Conservation (phyloP, 2,113 vertebrate species). For the Pluvianellus socialis region DNA sequence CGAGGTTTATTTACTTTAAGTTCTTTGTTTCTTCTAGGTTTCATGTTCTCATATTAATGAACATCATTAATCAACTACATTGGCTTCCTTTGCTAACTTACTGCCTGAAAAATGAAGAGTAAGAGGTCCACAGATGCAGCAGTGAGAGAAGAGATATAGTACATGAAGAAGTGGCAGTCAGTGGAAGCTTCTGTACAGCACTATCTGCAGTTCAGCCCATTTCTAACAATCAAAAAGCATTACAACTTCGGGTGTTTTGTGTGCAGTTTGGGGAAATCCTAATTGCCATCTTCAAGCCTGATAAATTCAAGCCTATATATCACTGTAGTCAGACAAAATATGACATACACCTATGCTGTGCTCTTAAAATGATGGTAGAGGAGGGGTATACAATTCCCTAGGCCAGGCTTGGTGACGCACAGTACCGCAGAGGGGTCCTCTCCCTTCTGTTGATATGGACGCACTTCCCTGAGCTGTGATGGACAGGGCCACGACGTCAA, state of each 20-base stretch:
- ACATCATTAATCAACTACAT: background rate
- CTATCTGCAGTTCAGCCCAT: background rate
- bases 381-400: background rate
- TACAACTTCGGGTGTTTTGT: background rate
- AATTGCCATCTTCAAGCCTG: background rate
- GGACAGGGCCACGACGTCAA: fast-evolving
- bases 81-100: background rate
- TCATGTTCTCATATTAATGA: background rate
- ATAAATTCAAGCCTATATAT: background rate
- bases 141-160: background rate
- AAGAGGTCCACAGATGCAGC: background rate
- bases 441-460: background rate
- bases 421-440: background rate
- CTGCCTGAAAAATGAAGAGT: background rate
- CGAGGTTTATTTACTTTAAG: background rate
- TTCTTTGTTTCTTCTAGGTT: background rate
- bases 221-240: background rate
- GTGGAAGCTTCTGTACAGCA: background rate
- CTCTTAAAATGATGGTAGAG: background rate
- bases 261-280: background rate
- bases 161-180: background rate
- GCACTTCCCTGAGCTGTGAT: background rate
- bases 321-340: background rate
- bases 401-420: background rate
- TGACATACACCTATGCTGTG: background rate